phyloP scores from a whole-genome alignment of 2,888 invertebrate species.

The Dicyrtomina minuta region DNA sequence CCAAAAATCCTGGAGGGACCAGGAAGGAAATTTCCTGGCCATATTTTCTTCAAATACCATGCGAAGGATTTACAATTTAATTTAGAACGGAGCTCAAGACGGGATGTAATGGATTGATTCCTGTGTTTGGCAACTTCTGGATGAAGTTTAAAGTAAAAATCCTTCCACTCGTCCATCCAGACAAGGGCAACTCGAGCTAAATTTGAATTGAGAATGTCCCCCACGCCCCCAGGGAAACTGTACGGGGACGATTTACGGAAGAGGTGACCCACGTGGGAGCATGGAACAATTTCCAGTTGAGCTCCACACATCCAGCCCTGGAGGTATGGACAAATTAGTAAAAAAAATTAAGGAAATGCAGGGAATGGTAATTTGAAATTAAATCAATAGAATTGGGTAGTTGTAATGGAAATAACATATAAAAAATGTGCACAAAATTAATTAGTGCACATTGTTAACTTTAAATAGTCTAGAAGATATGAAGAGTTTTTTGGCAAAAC shows the following conservation, averaged over 20 bases:
- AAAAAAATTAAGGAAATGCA: not conserved
- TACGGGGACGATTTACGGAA: slow-evolving; percentile 93
- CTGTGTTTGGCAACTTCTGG: slow-evolving; percentile 64
- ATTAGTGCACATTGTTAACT: no score
- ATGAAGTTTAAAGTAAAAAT: slow-evolving; percentile 86
- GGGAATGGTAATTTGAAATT: no score
- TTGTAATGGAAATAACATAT: no score
- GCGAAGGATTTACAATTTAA: slow-evolving; percentile 75
- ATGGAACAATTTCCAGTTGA: slow-evolving; percentile 83
- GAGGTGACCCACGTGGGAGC: slow-evolving; percentile 90
- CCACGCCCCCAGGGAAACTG: slow-evolving; percentile 85
- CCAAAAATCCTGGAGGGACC: slow-evolving; percentile 85
- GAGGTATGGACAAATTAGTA: slow-evolving; percentile 21
- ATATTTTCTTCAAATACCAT: slow-evolving; percentile 91
- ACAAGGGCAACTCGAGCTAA: slow-evolving; percentile 89
- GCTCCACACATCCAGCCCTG: slow-evolving; percentile 92
- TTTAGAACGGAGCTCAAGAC: slow-evolving; percentile 64
- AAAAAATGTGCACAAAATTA: no score
- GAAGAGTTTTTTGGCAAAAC: no score
- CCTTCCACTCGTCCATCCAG: slow-evolving; percentile 98
- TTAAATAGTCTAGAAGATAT: no score
- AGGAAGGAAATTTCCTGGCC: slow-evolving; percentile 96
- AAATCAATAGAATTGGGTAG: no score
- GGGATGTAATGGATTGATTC: slow-evolving; percentile 63
- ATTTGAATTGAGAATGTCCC: slow-evolving; percentile 83